These are phyloP conservation scores for Typhlichthys eigenmanni DNA, from an alignment of 2,797 vertebrate genomes.

Conservation along the genomic window DNA sequence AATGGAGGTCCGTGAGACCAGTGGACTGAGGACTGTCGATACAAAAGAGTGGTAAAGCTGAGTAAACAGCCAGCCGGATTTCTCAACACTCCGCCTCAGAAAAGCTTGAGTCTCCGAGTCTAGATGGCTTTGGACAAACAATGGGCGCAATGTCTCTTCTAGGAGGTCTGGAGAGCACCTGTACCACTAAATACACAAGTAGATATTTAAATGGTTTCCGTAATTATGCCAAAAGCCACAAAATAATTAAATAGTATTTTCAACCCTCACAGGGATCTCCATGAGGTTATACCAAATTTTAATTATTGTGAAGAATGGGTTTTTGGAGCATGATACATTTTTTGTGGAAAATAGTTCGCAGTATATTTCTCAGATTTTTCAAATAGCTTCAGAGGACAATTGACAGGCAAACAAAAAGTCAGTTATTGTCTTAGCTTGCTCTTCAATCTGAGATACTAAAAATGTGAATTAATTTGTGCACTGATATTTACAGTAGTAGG, in stretches of 20 bases:
- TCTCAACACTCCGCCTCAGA: slow-evolving; percentile 89
- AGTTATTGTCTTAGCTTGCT: background rate
- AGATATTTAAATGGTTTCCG: background rate
- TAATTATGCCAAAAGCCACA: background rate
- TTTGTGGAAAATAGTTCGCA: no score
- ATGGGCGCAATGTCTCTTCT: slow-evolving; percentile 81
- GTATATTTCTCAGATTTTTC: no score
- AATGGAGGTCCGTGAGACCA: slow-evolving; percentile 96
- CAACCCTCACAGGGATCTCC: no score
- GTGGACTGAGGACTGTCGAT: slow-evolving; percentile 89
- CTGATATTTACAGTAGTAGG: background rate
- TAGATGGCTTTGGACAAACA: slow-evolving; percentile 91
- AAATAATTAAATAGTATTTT: no score
- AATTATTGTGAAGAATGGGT: no score
- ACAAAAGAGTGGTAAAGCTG: slow-evolving; percentile 96
- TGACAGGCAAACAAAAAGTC: background rate
- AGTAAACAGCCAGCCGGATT: slow-evolving; percentile 94
- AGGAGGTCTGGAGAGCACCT: slow-evolving; percentile 85
- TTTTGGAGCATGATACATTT: no score
- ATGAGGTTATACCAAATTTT: no score
- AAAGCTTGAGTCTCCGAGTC: slow-evolving; percentile 89
- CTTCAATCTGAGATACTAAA: background rate
- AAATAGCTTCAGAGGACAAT: no score
- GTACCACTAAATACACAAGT: slow-evolving; percentile 85
- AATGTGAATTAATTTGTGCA: background rate